Evolutionary conservation across 2,888 invertebrate species (phyloP).

Genomic region (Julus scandinavius): DNA sequence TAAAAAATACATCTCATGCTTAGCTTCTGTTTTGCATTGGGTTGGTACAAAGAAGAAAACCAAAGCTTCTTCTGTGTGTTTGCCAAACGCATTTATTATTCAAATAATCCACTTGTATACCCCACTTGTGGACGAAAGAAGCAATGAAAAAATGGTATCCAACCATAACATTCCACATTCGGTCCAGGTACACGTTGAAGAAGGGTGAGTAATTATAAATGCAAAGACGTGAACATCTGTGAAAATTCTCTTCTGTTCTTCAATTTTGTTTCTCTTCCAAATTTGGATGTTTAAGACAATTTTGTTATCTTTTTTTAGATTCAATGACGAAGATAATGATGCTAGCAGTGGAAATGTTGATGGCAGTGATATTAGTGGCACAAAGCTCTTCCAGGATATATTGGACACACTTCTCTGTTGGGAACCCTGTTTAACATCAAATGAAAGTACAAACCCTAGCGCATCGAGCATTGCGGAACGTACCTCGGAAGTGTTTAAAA

Average conservation of each 20-base stretch:
- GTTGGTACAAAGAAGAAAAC: background rate
- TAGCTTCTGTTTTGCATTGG: conserved; percentile 29
- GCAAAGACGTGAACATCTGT: background rate
- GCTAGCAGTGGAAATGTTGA: background rate
- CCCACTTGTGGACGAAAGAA: background rate
- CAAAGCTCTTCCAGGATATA: background rate
- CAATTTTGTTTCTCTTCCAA: background rate
- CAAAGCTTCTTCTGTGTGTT: background rate
- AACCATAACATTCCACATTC: background rate
- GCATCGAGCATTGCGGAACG: background rate
- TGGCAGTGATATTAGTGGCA: background rate
- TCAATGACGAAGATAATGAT: background rate
- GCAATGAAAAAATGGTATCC: background rate
- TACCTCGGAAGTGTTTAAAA: background rate
- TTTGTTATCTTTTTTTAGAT: background rate
- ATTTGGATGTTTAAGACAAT: background rate
- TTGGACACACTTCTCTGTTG: background rate
- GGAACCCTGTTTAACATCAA: background rate
- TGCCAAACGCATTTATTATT: background rate
- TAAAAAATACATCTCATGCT: background rate
- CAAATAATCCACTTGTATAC: background rate
- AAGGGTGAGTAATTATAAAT: background rate
- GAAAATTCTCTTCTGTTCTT: background rate
- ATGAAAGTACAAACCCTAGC: background rate
- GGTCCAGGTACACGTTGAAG: background rate